A percentile compares a stretch with the other conserved stretches of the same genome.
These are phyloP conservation scores for Hafferia zeledoni DNA, from an alignment of 2,797 vertebrate species.

Conservation along the genomic window DNA sequence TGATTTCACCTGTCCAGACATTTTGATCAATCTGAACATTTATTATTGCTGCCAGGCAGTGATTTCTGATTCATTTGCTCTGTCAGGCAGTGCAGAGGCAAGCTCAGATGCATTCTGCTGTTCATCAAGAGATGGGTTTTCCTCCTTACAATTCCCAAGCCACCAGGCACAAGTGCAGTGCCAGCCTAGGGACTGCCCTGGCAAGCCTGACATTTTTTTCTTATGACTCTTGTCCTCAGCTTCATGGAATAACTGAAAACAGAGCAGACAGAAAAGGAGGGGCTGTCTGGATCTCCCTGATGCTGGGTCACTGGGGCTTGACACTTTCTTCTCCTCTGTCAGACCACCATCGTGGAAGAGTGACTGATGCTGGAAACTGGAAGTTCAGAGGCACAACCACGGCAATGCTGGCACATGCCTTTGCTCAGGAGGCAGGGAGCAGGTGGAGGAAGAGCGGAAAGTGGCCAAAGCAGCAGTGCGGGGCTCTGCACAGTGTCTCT, in stretches of 20 bases:
- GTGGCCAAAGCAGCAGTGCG: neutral
- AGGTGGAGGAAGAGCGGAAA: neutral
- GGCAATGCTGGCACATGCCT: neutral
- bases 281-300: neutral
- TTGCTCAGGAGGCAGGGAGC: neutral
- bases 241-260: neutral
- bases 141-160: neutral
- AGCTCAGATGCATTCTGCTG: neutral
- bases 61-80: neutral
- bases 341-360: neutral
- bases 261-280: neutral
- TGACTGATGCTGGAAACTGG: neutral
- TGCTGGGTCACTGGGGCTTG: neutral
- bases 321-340: neutral
- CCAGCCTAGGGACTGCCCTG: neutral
- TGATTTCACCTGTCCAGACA: neutral
- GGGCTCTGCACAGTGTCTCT: neutral
- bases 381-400: neutral
- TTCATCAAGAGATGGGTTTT: neutral
- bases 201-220: neutral
- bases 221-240: neutral
- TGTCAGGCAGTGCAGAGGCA: neutral
- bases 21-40: neutral
- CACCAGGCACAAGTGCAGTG: neutral
- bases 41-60: neutral